phyloP scores from a whole-genome alignment of 2,113 vertebrate genomes.

The Oplegnathus fasciatus region DNA sequence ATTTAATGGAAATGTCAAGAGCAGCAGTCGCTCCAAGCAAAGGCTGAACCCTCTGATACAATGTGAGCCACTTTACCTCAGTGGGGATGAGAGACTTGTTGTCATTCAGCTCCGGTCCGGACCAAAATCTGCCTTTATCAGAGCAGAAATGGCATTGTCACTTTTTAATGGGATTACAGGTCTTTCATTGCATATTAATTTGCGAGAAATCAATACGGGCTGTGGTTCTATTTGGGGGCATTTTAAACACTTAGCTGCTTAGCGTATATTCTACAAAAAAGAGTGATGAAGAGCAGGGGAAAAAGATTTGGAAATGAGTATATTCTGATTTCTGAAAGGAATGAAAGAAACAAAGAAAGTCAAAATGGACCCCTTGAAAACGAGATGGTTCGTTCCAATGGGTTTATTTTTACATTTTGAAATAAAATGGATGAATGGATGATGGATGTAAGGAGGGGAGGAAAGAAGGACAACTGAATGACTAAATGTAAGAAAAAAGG shows the following conservation, averaged over 20 bases:
- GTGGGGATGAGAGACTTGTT: conserved; percentile 73
- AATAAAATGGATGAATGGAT: conserved; percentile 2
- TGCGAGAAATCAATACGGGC: conserved; percentile 71
- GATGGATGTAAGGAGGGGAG: background rate
- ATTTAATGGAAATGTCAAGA: conserved; percentile 81
- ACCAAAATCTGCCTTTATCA: conserved; percentile 76
- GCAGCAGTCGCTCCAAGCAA: conserved; percentile 71
- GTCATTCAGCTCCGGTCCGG: conserved; percentile 69
- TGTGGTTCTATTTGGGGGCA: conserved; percentile 40
- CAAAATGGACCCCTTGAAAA: conserved; percentile 22
- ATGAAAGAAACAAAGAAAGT: conserved; percentile 17
- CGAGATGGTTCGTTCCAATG: background rate
- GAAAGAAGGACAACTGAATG: background rate
- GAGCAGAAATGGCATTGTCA: conserved; percentile 76
- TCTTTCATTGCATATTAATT: conserved; percentile 79
- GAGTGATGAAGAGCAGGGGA: background rate
- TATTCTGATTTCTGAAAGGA: background rate
- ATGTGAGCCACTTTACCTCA: conserved; percentile 63
- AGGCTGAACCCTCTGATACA: conserved; percentile 62
- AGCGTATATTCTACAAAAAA: conserved; percentile 27
- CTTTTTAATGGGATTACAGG: conserved; percentile 79
- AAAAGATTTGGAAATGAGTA: background rate
- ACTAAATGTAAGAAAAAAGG: no score
- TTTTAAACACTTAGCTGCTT: conserved; percentile 48
- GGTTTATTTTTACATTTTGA: conserved; percentile 12